Evolutionary conservation across 2,797 vertebrate species (phyloP), one percentile per base, ranked within the genome.

Genomic region (Euthynnus affinis): DNA sequence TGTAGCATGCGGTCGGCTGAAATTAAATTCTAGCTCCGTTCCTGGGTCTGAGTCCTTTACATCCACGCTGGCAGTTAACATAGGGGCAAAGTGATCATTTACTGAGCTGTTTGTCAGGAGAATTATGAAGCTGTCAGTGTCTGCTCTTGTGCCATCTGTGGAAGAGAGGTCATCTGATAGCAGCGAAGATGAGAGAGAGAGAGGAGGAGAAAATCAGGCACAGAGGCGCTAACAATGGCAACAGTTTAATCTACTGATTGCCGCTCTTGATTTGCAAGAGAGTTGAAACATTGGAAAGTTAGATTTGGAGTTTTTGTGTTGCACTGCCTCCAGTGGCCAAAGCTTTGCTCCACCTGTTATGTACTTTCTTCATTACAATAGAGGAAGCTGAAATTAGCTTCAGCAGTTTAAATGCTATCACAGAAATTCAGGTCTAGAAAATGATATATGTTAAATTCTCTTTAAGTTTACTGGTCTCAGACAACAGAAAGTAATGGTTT

Each of bases 181-280:
- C 37, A 27, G 62, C 25, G 7, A 75, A 78, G 87, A 94, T 86
- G 84, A 90, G 87, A 76, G 67, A 7, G 6, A 17, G 61, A 52
- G 77, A 78, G 83, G 76, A 88, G 70, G 80, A 76, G 77, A 48
- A 69, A 81, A 81, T 86, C 79, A 73, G 77, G 69, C 70, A 20
- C 62, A 58, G 52, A 80, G 74, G 71, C 9, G 37, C 40, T 49
- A 76, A 88, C 74, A 85, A 55, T 75, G 52, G 70, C 77, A 76
- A 63, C 80, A 68, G 71, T 85, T 81, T 89, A 84, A 90, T 92
- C 84, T 84, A 64, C 83, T 88, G 87, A 88, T 97, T 96, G 95
- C 92, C 89, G 92, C 94, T 96, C 94, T 96, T 95, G 95, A 93
- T 95, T 95, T 95, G 93, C 94, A 94, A 95, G 92, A 95, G 90